These are phyloP conservation scores for Agrotis puta DNA, from an alignment of 2,888 invertebrate species.

Conservation along the genomic window DNA sequence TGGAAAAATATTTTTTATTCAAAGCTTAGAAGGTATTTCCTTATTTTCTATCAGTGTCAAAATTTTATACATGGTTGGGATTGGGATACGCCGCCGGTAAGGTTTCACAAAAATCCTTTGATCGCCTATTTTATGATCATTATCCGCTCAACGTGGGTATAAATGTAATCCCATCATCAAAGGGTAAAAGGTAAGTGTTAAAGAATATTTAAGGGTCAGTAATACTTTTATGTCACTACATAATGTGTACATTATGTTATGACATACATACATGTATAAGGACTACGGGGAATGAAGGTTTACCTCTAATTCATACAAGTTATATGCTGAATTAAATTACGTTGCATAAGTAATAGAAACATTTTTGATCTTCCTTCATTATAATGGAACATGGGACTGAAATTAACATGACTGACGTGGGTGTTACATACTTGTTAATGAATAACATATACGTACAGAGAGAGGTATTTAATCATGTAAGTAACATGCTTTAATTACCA, in stretches of 20 bases:
- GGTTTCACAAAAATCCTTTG: conserved; percentile 54
- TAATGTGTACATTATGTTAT: no score
- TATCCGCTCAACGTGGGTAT: conserved; percentile 45
- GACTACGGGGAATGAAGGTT: conserved; percentile 12
- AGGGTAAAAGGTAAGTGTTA: conserved; percentile 32
- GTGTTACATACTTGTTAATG: conserved; percentile 14
- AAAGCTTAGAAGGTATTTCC: neutral
- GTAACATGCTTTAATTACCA: conserved; percentile 33
- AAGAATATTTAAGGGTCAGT: conserved; percentile 2
- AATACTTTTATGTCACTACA: conserved; percentile 7
- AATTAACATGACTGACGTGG: conserved; percentile 6
- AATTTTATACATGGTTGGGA: conserved; percentile 6
- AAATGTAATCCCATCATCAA: conserved; percentile 31
- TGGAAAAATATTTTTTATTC: conserved; percentile 1
- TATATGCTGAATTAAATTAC: neutral
- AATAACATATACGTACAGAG: conserved; percentile 3
- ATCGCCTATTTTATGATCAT: conserved; percentile 65
- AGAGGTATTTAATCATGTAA: conserved; percentile 15
- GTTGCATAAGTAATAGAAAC: conserved; percentile 2
- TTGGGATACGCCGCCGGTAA: neutral
- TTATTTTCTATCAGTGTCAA: conserved; percentile 3
- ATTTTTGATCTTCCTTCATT: neutral
- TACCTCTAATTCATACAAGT: conserved; percentile 2
- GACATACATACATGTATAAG: no score
- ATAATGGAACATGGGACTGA: neutral